phyloP scores from a whole-genome alignment of 2,113 vertebrate genomes.

The Oceanites oceanicus region DNA sequence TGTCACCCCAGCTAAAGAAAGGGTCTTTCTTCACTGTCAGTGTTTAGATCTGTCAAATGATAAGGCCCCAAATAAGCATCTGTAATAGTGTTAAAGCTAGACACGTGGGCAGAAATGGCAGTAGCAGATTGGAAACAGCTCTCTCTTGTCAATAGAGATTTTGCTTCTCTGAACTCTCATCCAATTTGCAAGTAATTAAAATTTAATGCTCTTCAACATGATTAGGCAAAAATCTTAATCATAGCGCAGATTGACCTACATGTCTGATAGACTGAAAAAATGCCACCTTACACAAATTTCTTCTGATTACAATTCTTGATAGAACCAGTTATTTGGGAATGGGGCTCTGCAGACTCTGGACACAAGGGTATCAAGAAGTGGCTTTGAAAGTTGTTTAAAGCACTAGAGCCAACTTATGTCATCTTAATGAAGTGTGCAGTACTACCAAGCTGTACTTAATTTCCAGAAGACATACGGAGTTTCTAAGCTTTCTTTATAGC shows the following conservation, averaged over 20 bases:
- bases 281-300: not conserved
- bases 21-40: not conserved
- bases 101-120: not conserved
- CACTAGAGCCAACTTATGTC: not conserved
- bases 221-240: slow-evolving; percentile 37
- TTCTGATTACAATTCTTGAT: not conserved
- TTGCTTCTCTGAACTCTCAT: slow-evolving; percentile 17
- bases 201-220: slow-evolving; percentile 33
- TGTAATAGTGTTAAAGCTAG: not conserved
- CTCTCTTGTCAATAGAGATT: not conserved
- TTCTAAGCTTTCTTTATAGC: not conserved
- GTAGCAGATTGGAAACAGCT: not conserved
- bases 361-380: not conserved
- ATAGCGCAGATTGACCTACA: not conserved
- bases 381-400: not conserved
- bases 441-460: not conserved
- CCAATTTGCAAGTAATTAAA: slow-evolving; percentile 45
- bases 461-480: not conserved
- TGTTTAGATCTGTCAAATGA: not conserved
- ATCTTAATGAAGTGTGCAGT: not conserved
- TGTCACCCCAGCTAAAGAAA: not conserved
- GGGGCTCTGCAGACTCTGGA: not conserved
- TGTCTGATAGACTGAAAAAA: not conserved
- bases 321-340: not conserved
- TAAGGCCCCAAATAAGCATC: not conserved